Evolutionary conservation across 2,797 vertebrate species (phyloP).

Genomic region (Percopsis omiscomaycus): DNA sequence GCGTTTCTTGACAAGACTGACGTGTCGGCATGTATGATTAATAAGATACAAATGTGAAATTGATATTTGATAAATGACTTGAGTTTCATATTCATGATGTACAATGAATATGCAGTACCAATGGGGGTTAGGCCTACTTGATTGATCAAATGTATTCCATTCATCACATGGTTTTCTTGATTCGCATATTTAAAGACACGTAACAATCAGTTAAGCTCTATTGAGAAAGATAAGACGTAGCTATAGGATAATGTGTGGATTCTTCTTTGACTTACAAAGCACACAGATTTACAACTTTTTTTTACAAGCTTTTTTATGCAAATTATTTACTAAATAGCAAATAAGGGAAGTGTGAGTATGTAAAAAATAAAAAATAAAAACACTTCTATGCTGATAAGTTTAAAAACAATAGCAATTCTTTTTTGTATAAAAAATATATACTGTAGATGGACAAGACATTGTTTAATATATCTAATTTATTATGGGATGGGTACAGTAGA

Average conservation of each 20-base stretch:
- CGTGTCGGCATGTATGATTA: conserved; percentile 75
- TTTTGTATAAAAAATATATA: conserved; percentile 15
- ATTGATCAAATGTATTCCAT: conserved; percentile 80
- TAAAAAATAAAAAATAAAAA: background rate
- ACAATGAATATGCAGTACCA: conserved; percentile 78
- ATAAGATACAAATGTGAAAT: conserved; percentile 77
- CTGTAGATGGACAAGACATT: conserved; percentile 43
- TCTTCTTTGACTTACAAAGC: conserved; percentile 64
- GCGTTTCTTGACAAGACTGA: conserved; percentile 68
- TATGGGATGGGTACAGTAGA: conserved; percentile 28
- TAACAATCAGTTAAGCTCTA: conserved; percentile 63
- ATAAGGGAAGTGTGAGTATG: background rate
- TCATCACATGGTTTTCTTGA: conserved; percentile 76
- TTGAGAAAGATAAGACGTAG: conserved; percentile 67
- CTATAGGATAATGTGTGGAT: conserved; percentile 53
- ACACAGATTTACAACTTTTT: conserved; percentile 15
- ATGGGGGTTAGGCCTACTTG: conserved; percentile 72
- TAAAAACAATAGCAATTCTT: conserved; percentile 17
- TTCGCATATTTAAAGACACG: conserved; percentile 76
- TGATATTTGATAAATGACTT: conserved; percentile 77
- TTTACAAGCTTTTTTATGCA: conserved; percentile 38
- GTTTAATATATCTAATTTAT: conserved; percentile 40
- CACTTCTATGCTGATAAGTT: conserved; percentile 8
- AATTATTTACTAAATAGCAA: conserved; percentile 29
- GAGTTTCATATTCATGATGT: conserved; percentile 76